Conservation (phyloP, 2,797 vertebrate genomes). For the Pelochelys cantorii region DNA sequence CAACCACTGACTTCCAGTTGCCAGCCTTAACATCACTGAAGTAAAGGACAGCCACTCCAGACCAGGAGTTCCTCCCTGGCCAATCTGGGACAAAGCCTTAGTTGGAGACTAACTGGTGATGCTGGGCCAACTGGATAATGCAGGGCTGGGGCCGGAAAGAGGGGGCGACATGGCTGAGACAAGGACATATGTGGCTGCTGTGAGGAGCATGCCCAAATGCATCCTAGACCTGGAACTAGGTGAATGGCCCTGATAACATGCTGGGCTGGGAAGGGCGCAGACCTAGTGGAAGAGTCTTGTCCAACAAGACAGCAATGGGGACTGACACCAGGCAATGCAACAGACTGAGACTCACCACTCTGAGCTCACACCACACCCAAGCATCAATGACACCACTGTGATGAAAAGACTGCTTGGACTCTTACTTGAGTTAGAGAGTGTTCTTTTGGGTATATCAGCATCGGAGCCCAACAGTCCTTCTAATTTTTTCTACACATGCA, state of each 20-base stretch:
- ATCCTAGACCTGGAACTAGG: neutral
- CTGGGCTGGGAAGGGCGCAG: neutral
- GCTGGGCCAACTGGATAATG: neutral
- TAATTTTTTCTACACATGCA: no score
- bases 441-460: neutral
- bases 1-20: neutral
- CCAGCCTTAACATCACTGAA: neutral
- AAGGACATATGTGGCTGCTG: neutral
- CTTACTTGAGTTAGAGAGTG: neutral
- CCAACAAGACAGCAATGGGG: neutral
- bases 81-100: neutral
- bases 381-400: neutral
- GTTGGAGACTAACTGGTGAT: neutral
- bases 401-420: neutral
- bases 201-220: neutral
- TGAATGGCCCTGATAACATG: neutral
- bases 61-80: neutral
- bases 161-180: neutral
- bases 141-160: neutral
- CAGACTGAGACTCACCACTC: no score
- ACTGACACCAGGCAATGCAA: neutral
- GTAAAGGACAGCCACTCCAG: neutral
- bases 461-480: neutral
- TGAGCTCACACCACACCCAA: no score
- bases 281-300: neutral